Evolutionary conservation across 2,113 vertebrate genomes (phyloP).

Genomic region (Triplophysa siluroides): DNA sequence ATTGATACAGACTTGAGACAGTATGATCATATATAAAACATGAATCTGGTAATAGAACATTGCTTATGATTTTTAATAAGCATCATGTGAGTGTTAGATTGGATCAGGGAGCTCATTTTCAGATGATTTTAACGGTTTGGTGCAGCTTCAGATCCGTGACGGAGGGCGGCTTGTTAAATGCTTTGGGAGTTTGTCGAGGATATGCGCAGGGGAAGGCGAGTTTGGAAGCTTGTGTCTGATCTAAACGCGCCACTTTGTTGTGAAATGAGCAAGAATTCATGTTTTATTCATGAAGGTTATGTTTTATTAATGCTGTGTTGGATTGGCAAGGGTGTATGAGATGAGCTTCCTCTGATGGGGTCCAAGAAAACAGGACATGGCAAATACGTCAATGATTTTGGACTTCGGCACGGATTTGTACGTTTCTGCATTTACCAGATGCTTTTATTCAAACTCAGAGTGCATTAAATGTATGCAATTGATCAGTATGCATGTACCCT

Average conservation of each 20-base stretch:
- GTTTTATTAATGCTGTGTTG: constrained; percentile 45
- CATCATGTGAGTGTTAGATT: not conserved
- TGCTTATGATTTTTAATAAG: constrained; percentile 54
- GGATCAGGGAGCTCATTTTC: constrained; percentile 24
- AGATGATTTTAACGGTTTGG: constrained; percentile 1
- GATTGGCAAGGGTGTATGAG: constrained; percentile 49
- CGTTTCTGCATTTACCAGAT: no score
- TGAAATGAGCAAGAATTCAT: constrained; percentile 48
- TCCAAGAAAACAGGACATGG: constrained; percentile 27
- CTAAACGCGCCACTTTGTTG: constrained; percentile 48
- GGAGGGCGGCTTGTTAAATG: constrained; percentile 32
- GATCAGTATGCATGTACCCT: no score
- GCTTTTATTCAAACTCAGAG: no score
- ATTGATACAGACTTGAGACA: constrained; percentile 49
- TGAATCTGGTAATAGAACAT: constrained; percentile 49
- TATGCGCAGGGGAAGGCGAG: constrained; percentile 1
- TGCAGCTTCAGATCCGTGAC: constrained; percentile 10
- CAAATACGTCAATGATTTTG: constrained; percentile 21
- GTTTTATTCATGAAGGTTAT: constrained; percentile 65
- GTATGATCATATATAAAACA: constrained; percentile 61
- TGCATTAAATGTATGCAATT: no score
- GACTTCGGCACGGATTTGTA: constrained; percentile 8
- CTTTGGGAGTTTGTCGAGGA: constrained; percentile 16
- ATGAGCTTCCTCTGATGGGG: constrained; percentile 34
- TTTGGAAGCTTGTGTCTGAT: constrained; percentile 41